A percentile compares a stretch with the other conserved stretches of the same genome.
Conservation (phyloP, 2,888 invertebrate species). For the Electrophaes corylata region DNA sequence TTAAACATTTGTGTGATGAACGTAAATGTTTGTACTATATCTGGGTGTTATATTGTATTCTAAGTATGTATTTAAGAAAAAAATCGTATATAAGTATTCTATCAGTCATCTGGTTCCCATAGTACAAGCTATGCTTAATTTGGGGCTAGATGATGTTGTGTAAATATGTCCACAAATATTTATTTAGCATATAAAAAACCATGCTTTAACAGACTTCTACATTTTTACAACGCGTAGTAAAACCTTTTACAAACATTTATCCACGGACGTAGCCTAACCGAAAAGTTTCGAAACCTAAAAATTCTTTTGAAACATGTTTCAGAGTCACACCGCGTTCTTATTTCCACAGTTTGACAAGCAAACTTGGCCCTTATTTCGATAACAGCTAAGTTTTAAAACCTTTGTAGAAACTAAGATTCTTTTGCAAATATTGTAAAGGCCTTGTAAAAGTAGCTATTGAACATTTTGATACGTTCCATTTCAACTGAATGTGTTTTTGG, state of each 20-base stretch:
- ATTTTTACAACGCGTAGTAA: constrained; percentile 25
- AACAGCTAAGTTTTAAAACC: constrained; percentile 14
- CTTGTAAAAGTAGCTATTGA: constrained; percentile 56
- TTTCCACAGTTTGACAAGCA: constrained; percentile 23
- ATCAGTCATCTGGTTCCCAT: too few relatives aligned
- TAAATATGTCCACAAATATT: too few relatives aligned
- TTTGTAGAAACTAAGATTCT: constrained; percentile 18
- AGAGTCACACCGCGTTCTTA: constrained; percentile 66
- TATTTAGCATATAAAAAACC: constrained; percentile 10
- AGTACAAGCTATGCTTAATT: too few relatives aligned
- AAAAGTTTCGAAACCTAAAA: constrained; percentile 59
- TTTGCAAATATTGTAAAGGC: constrained; percentile 48
- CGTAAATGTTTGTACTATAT: too few relatives aligned
- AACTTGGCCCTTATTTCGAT: constrained; percentile 14
- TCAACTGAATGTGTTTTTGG: constrained; percentile 54
- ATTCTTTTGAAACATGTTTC: constrained; percentile 55
- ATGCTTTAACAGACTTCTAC: constrained; percentile 3
- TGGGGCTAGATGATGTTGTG: too few relatives aligned
- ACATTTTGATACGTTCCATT: constrained; percentile 76
- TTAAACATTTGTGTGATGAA: too few relatives aligned
- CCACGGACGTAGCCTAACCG: constrained; percentile 29
- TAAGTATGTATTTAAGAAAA: too few relatives aligned
- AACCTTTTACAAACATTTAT: constrained; percentile 26
- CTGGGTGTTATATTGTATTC: too few relatives aligned
- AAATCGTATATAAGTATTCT: too few relatives aligned